Evolutionary conservation across 2,888 invertebrate genomes (phyloP), one percentile per base, ranked within the genome.

Genomic region (Calameuta pallipes): DNA sequence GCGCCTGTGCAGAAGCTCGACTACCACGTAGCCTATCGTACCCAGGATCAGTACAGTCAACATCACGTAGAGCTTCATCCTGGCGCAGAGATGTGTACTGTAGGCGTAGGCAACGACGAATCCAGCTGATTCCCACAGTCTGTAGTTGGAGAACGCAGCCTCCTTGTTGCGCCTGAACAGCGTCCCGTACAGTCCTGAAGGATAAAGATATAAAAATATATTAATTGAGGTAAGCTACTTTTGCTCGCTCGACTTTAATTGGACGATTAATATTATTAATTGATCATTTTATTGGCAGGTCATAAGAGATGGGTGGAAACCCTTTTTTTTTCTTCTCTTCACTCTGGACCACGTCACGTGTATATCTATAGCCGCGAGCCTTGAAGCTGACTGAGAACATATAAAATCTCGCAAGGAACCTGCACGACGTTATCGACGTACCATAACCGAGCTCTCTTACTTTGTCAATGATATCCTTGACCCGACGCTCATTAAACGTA

Each of bases 51-150:
- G 93, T 37, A 97, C 95, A n/a, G 94, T 94, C 90, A 97, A 92
- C 93, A 97, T 94, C 33, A 97, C 96, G 91, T 96, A 97, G 0
- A 97, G 94, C 93, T 98, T 98, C 95, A 96, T 96, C 80, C 95
- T 93, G 77, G 97, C 96, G 92, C 97, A 97, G 36, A 97, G 93
- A 86, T 96, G 96, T 36, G 96, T 97, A 85, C 97, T 97, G 92
- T 97, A 97, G 0, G 97, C 97, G 89, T 97, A 98, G 13, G 97
- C 97, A 74, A 97, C 95, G 41, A 97, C 97, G 91, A 97, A 98
- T 3, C 98, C 98, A 4, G 95, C 95, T 76, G 96, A 96, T 92
- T 98, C 97, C 97, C 97, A 97, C 11, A 97, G 94, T 37, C 97
- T 94, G 92, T 95, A 97, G 93, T 97, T 97, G 78, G 97, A 97